Conservation (phyloP, 2,888 invertebrate genomes). For the Chrysolina oricalcia region DNA sequence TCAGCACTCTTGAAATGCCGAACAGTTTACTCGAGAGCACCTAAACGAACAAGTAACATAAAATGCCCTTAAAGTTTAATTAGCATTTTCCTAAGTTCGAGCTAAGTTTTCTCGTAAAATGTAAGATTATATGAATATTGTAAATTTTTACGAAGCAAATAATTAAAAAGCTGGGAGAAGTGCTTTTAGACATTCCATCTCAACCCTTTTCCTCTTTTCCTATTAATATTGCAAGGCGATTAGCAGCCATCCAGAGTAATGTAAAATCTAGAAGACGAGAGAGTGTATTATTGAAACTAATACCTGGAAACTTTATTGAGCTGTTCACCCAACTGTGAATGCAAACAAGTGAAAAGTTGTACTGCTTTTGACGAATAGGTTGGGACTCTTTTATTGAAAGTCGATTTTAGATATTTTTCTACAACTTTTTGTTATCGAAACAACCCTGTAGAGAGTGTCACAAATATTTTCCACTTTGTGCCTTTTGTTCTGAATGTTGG, state of each 20-base stretch:
- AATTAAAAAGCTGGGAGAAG: slow-evolving; percentile 52
- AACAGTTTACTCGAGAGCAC: slow-evolving; percentile 30
- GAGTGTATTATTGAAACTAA: neutral
- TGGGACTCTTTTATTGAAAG: no score
- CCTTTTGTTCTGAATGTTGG: no score
- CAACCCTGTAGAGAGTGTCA: no score
- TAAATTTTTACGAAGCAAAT: slow-evolving; percentile 54
- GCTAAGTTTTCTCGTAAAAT: slow-evolving; percentile 55
- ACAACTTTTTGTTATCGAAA: no score
- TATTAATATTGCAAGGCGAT: slow-evolving; percentile 54
- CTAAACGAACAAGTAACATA: slow-evolving; percentile 46
- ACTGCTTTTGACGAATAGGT: no score
- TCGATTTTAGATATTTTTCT: no score
- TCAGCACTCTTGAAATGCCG: slow-evolving; percentile 10
- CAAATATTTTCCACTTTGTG: no score
- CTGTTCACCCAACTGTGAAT: neutral
- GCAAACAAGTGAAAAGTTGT: no score
- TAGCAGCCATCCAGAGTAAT: slow-evolving; percentile 35
- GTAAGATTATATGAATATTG: slow-evolving; percentile 57
- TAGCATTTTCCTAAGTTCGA: slow-evolving; percentile 54
- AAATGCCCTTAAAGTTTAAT: slow-evolving; percentile 60
- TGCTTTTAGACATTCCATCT: slow-evolving; percentile 50
- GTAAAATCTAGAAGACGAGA: neutral
- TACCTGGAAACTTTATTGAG: neutral
- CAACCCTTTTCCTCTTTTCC: slow-evolving; percentile 43